phyloP scores from a whole-genome alignment of 2,888 invertebrate genomes.

The Amiota communis region DNA sequence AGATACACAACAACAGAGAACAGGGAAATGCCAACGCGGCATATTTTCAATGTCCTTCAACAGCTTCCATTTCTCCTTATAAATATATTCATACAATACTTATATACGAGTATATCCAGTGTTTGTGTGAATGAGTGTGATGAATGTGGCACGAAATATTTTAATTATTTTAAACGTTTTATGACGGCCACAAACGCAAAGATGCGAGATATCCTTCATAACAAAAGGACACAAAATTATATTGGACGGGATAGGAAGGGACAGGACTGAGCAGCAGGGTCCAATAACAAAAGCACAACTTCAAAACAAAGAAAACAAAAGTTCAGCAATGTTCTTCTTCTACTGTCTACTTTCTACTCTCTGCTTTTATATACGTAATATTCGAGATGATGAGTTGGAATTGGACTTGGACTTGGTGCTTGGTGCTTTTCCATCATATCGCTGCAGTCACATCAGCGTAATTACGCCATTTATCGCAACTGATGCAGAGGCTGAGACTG shows the following conservation, averaged over 20 bases:
- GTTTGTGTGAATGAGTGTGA: constrained; percentile 48
- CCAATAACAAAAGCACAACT: constrained; percentile 54
- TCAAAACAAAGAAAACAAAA: constrained; percentile 55
- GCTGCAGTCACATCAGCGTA: constrained; percentile 51
- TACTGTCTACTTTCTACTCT: background rate
- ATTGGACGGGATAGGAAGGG: constrained; percentile 20
- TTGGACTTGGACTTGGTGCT: background rate
- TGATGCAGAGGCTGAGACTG: background rate
- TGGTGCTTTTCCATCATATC: background rate
- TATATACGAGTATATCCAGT: constrained; percentile 2
- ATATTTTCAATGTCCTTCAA: constrained; percentile 55
- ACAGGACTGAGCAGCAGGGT: constrained; percentile 21
- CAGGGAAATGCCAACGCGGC: constrained; percentile 53
- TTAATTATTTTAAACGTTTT: constrained; percentile 71
- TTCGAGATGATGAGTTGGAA: background rate
- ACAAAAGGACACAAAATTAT: constrained; percentile 15
- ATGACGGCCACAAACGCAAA: constrained; percentile 55
- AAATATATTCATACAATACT: too few relatives aligned
- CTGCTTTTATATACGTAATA: too few relatives aligned
- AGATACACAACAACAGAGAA: constrained; percentile 18
- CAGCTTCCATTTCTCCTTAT: constrained; percentile 15
- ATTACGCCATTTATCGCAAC: constrained; percentile 66
- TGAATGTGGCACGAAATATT: constrained; percentile 70
- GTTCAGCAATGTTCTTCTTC: constrained; percentile 20
- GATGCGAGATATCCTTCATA: constrained; percentile 56